Evolutionary conservation across 1,140 invertebrate species (phyloP), one percentile per base, ranked within the genome.

Genomic region (Drosophila persimilis): DNA sequence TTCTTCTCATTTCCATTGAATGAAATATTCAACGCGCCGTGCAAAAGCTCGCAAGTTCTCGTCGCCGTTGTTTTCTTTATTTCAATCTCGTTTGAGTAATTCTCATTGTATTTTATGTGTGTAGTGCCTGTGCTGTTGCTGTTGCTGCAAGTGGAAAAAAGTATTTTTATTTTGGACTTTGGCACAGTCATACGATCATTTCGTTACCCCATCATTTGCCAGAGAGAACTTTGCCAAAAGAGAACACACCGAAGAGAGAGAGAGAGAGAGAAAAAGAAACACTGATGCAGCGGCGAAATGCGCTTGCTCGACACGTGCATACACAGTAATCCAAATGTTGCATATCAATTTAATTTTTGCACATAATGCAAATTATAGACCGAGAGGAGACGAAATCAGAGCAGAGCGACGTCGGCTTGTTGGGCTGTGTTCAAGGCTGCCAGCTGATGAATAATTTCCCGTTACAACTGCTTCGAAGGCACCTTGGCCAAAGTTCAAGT

Each of bases 161-260:
- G 80, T 78, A 78, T 86, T 86, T 86, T 86, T 88, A 81, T 86
- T 88, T 88, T 78, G 81, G 81, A 86, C 81, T 86, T 86, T 86
- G 81, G 65, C 83, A 88, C 83, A 88, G 78, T 86, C 81, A 86
- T 86, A 83, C 81, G 81, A 86, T 86, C 81, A 86, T 77, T 86
- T 80, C 64, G 70, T 79, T 83, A 84, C 67, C 81, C 77, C 81
- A 86, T 77, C 77, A 62, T 80, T 45, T 46, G 53, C 15, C 58
- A 50, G 60, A 31, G 64, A 63, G 44, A 44, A 17, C 58, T 26
- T 8, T 35, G 31, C 20, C 31, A 9, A 35, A 35, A 39, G 35
- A 39, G 11, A 39, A 29, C 17, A 44, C 22, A 55, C 22, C 35
- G 61, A 17, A 47, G 26, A 9, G 52, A 46, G 47, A 47, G 24